phyloP scores from a whole-genome alignment of 2,797 vertebrate genomes.

The Protosalanx chinensis region DNA sequence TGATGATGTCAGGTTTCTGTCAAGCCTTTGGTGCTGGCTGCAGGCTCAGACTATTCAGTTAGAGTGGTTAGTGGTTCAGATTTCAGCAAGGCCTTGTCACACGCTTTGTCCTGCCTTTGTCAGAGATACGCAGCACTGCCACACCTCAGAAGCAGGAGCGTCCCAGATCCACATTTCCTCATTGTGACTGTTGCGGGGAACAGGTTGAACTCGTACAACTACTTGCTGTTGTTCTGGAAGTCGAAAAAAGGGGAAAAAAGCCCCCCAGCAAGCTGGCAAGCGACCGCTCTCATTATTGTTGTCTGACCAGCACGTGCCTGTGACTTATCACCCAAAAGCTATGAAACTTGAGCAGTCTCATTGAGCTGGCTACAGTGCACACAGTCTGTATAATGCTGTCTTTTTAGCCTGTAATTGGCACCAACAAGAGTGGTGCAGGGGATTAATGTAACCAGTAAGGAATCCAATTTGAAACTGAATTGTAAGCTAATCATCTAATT shows the following conservation, averaged over 20 bases:
- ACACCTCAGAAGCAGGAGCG: constrained; percentile 12
- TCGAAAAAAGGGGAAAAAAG: constrained; percentile 6
- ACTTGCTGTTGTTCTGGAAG: constrained; percentile 22
- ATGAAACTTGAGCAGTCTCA: constrained; percentile 52
- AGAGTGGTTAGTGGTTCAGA: background rate
- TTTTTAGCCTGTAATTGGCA: constrained; percentile 45
- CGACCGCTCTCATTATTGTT: constrained; percentile 37
- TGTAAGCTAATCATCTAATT: constrained; percentile 12
- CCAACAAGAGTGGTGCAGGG: constrained; percentile 24
- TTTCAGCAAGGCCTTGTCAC: constrained; percentile 10
- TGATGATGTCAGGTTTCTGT: background rate
- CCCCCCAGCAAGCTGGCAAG: constrained; percentile 27
- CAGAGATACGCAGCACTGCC: constrained; percentile 14
- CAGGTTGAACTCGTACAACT: constrained; percentile 28
- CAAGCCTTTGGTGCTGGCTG: background rate
- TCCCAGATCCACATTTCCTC: background rate
- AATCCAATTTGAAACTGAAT: constrained; percentile 29
- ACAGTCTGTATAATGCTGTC: constrained; percentile 34
- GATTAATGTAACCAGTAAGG: constrained; percentile 26
- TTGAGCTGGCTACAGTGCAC: constrained; percentile 25
- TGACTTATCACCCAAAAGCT: constrained; percentile 42
- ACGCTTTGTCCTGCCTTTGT: background rate
- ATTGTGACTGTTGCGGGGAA: constrained; percentile 14
- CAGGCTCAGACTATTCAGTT: background rate
- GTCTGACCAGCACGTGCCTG: constrained; percentile 39